Conservation (phyloP, 2,113 vertebrate species). For the Aplodontia rufa region DNA sequence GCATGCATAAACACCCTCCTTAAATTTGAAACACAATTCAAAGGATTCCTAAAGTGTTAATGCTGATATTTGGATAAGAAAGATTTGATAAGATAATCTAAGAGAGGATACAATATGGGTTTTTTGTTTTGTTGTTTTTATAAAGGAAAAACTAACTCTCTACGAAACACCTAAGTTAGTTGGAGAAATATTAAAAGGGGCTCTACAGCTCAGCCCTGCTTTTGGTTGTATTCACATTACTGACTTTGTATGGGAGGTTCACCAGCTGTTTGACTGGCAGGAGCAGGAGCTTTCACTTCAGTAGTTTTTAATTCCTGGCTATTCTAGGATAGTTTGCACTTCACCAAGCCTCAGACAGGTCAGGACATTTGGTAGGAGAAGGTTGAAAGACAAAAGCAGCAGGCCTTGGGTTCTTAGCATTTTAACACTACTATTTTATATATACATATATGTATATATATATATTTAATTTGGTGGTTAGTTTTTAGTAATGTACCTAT, state of each 20-base stretch:
- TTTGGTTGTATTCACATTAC: constrained; percentile 61
- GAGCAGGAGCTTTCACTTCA: constrained; percentile 90
- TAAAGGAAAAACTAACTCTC: constrained; percentile 33
- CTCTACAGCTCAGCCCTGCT: constrained; percentile 48
- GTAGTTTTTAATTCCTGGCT: constrained; percentile 94
- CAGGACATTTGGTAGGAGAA: constrained; percentile 84
- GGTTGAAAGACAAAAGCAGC: constrained; percentile 86
- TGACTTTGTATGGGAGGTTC: constrained; percentile 84
- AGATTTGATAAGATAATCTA: not conserved
- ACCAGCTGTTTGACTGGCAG: constrained; percentile 93
- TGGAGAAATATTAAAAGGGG: not conserved
- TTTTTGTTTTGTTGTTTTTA: not conserved
- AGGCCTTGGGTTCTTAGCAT: constrained; percentile 77
- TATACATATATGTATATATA: not conserved
- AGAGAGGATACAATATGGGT: not conserved
- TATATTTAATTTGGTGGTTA: constrained; percentile 63
- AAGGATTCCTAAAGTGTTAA: constrained; percentile 38
- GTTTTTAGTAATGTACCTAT: constrained; percentile 87
- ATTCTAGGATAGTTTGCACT: constrained; percentile 90
- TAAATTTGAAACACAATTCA: constrained; percentile 15
- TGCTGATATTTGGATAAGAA: not conserved
- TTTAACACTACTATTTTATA: not conserved
- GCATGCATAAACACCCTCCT: not conserved
- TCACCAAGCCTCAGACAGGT: constrained; percentile 85
- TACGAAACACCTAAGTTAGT: not conserved